Percentiles rank a stretch among this genome's conserved stretches.
These are phyloP conservation scores for Mugil cephalus DNA, from an alignment of 2,113 vertebrate species.

Conservation along the genomic window DNA sequence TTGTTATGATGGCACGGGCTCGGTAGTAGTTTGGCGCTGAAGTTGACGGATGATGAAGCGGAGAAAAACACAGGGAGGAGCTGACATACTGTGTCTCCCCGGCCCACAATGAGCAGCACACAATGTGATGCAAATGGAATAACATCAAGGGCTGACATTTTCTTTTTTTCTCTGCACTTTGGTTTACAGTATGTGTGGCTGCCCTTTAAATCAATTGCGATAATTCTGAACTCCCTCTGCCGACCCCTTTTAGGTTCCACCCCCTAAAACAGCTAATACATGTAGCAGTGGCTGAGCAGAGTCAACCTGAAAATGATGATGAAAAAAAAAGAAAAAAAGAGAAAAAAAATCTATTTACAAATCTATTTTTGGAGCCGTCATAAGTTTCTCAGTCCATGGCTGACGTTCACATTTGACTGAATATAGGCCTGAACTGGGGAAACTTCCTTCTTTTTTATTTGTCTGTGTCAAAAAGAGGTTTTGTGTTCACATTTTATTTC, in stretches of 20 bases:
- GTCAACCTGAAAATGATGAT: conserved; percentile 19
- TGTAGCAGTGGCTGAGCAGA: neutral
- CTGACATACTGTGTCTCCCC: conserved; percentile 21
- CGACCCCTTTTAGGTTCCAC: conserved; percentile 47
- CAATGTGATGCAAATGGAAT: conserved; percentile 55
- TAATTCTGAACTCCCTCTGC: conserved; percentile 54
- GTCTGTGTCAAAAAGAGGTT: conserved; percentile 50
- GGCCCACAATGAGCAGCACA: conserved; percentile 46
- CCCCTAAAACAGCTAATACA: conserved; percentile 34
- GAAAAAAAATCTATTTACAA: conserved; percentile 6
- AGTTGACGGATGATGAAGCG: conserved; percentile 25
- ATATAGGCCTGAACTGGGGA: conserved; percentile 15
- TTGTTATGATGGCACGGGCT: conserved; percentile 4
- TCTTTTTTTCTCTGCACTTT: conserved; percentile 57
- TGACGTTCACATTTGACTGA: conserved; percentile 18
- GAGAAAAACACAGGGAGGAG: conserved; percentile 33
- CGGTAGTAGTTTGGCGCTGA: no score
- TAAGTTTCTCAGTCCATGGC: neutral
- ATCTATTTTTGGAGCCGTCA: conserved; percentile 24
- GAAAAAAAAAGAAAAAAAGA: no score
- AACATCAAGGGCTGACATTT: conserved; percentile 66
- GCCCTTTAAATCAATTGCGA: conserved; percentile 66
- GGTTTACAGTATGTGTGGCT: conserved; percentile 58
- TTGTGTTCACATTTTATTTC: conserved; percentile 72
- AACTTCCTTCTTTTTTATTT: conserved; percentile 52